Evolutionary conservation across 1,140 invertebrate species (phyloP), one percentile per base, ranked within the genome.

Genomic region (Asbolus verrucosus): DNA sequence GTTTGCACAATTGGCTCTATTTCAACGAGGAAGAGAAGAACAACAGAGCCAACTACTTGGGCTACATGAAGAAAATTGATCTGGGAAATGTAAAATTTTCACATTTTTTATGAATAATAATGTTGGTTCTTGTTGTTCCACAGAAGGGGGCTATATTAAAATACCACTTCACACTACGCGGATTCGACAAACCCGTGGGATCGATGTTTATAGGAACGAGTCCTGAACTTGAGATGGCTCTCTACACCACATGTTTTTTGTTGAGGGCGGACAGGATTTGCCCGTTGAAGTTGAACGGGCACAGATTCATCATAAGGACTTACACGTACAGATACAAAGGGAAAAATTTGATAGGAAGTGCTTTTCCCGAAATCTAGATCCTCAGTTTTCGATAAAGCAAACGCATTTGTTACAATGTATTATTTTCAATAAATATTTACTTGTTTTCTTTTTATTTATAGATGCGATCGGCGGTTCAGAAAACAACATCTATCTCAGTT

Each of bases 1-100:
- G 94, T 6, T 83, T 96, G 62, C 94, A 96, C 79, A 95, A 95
- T 79, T 96, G 94, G 94, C 84, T 96, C n/a, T 94, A 91, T 78
- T 94, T 93, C 62, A 85, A 87, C 24, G 85, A 86, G 60, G 89
- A 94, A 82, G 94, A 97, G 83, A 74, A 78, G 13, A 84, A 82
- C 11, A 84, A 84, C 16, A 82, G 84, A 46, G 87, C 88, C 0
- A 89, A 95, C 80, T 96, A 96, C 80, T 86, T 92, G 69, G 93
- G 94, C 6, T 94, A 92, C 73, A 82, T 92, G 61, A 92, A 90
- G 75, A 88, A 90, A 77, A 70, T 88, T 62, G 87, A 90, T 77
- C 83, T 95, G 14, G 88, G 77, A 30, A 85, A 88, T 74, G 92
- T 93, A 81, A 88, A 88, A 13, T 31, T 30, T 21, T 21, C 27